Evolutionary conservation across 1,140 invertebrate genomes (phyloP).

Genomic region (Aphis craccivora): DNA sequence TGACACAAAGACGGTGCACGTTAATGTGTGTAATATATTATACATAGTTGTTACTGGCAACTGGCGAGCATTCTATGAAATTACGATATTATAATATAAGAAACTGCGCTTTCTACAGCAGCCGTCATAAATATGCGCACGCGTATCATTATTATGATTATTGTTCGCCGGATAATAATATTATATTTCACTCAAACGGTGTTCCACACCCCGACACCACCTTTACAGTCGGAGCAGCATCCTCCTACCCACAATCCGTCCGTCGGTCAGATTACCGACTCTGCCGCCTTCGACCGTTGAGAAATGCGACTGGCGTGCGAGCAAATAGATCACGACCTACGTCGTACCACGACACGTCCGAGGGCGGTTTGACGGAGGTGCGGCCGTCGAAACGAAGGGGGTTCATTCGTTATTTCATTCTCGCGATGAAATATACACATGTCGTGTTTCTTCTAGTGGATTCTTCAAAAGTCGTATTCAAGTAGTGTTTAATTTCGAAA

Average conservation of each 20-base stretch:
- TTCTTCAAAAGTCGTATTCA: not conserved
- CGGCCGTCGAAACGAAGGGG: not conserved
- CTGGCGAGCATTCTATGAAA: not conserved
- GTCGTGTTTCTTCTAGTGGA: not conserved
- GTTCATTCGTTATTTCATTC: not conserved
- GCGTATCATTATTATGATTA: constrained; percentile 6
- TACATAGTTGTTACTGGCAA: not conserved
- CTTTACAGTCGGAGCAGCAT: not conserved
- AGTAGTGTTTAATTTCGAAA: too few relatives aligned
- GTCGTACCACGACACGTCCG: constrained; percentile 21
- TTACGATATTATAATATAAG: not conserved
- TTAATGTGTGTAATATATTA: too few relatives aligned
- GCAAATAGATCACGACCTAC: constrained; percentile 41
- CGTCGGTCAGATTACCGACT: not conserved
- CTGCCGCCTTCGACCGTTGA: constrained; percentile 30
- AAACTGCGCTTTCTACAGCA: not conserved
- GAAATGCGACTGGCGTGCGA: constrained; percentile 28
- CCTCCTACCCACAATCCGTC: not conserved
- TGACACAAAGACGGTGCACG: not conserved
- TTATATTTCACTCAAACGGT: not conserved
- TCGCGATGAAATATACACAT: not conserved
- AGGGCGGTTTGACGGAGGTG: constrained; percentile 29
- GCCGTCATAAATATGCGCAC: constrained; percentile 6
- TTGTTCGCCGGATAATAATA: constrained; percentile 2
- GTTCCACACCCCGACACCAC: not conserved